A percentile compares a stretch with the other conserved stretches of the same genome.
Evolutionary conservation across 1,140 invertebrate species (phyloP).

Genomic region (Wiebesia pumilae): DNA sequence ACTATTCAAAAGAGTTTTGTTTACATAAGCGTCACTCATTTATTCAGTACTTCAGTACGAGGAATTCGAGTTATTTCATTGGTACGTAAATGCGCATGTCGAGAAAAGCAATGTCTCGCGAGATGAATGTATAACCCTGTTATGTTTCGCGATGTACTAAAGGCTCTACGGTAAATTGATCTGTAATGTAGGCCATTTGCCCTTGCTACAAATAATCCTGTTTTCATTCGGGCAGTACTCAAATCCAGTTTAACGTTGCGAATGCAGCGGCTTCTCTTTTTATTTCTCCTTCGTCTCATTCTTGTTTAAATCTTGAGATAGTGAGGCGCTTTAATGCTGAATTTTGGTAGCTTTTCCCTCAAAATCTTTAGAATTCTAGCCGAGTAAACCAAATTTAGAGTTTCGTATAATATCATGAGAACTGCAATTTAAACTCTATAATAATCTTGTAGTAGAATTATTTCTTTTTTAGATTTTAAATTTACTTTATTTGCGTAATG

Average conservation of each 20-base stretch:
- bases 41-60: neutral
- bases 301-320: neutral
- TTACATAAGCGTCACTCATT: conserved; percentile 51
- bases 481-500: conserved; percentile 3
- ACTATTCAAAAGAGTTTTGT: conserved; percentile 34
- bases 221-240: neutral
- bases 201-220: conserved; percentile 22
- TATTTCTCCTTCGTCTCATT: neutral
- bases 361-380: conserved; percentile 23
- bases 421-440: conserved; percentile 15
- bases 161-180: conserved; percentile 22
- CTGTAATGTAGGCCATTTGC: conserved; percentile 36
- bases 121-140: conserved; percentile 7
- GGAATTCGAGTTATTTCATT: conserved; percentile 49
- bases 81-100: conserved; percentile 47
- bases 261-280: neutral
- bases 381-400: conserved; percentile 11
- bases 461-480: conserved; percentile 5
- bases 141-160: conserved; percentile 19
- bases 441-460: conserved; percentile 1
- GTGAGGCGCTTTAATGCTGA: neutral
- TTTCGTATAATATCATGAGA: neutral
- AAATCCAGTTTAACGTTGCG: conserved; percentile 14
- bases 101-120: conserved; percentile 22
- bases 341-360: conserved; percentile 16